Evolutionary conservation across 2,113 vertebrate species (phyloP), one percentile per base, ranked within the genome.

Genomic region (Melospiza georgiana): DNA sequence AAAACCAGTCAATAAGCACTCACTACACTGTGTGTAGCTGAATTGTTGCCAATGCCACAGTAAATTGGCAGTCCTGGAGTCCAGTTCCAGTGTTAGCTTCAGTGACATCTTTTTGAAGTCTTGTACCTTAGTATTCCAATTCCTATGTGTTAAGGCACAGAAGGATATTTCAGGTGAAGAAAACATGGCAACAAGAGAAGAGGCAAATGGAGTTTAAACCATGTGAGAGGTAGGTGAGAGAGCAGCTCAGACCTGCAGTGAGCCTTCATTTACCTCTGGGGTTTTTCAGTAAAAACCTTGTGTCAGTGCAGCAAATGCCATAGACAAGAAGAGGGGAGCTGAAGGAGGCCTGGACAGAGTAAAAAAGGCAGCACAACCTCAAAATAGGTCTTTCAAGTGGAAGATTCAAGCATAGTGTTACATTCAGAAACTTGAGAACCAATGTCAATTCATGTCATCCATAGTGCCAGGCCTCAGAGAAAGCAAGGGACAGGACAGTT

Each of bases 361-460:
- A 35, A 68, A 85, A 85, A 63, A 94, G 92, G 90, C 88, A 94
- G 48, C 52, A 78, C 28, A 79, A 51, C 61, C 76, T 78, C 58
- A 49, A 15, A 67, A 79, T 31, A 92, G 73, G 80, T 84, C 49
- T 89, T 90, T 75, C 76, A 93, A 74, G 62, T 84, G 93, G 73
- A 87, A 89, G 81, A 71, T 90, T 93, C 90, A 95, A 96, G 92
- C 90, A 89, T 85, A 96, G 95, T 92, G 93, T 96, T 90, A 92
- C 86, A 82, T 88, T 79, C 72, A 67, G 83, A 90, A 96, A 93
- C 66, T 75, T 39, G 14, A 90, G 66, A 87, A 89, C 49, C 31
- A 72, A 75, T 84, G 73, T 86, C 28, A 87, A 31, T 80, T 79
- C 8, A 23, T 84, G 67, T 81, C 68, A 49, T 35, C 62, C 55